phyloP scores from a whole-genome alignment of 2,797 vertebrate species.

The Sebastes kiyomatsui region DNA sequence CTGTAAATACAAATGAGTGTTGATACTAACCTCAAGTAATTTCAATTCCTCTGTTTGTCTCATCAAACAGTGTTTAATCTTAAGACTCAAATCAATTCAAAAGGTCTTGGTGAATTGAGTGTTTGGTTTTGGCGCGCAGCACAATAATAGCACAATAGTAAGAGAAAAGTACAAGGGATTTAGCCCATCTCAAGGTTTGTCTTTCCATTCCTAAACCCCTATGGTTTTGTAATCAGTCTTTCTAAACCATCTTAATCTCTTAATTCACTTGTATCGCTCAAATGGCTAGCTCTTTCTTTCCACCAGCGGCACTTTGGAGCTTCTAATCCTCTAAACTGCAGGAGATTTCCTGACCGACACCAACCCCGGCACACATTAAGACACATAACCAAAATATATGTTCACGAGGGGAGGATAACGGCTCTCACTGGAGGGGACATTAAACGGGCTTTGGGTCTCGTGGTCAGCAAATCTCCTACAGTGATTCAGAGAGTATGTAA shows the following conservation, averaged over 20 bases:
- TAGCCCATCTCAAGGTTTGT: constrained; percentile 83
- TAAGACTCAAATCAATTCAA: constrained; percentile 58
- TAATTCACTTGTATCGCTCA: constrained; percentile 87
- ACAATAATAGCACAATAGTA: constrained; percentile 68
- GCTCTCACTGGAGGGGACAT: constrained; percentile 69
- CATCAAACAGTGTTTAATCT: constrained; percentile 42
- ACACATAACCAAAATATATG: constrained; percentile 75
- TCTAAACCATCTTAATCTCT: constrained; percentile 88
- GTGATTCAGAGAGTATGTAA: constrained; percentile 63
- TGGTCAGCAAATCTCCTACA: constrained; percentile 72
- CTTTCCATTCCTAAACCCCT: constrained; percentile 83
- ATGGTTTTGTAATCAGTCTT: constrained; percentile 86
- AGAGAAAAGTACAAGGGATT: constrained; percentile 80
- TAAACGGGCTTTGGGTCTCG: constrained; percentile 69
- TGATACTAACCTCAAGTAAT: not conserved
- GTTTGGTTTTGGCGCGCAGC: constrained; percentile 43
- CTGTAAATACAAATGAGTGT: not conserved
- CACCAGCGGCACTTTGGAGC: constrained; percentile 83
- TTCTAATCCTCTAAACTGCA: constrained; percentile 85
- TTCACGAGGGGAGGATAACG: constrained; percentile 65
- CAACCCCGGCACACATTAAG: constrained; percentile 75
- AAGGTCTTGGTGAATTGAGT: constrained; percentile 36
- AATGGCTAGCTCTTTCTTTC: constrained; percentile 79
- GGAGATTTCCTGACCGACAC: constrained; percentile 81
- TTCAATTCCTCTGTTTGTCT: not conserved